phyloP scores from a whole-genome alignment of 2,888 invertebrate genomes.

The Frankliniella intonsa region DNA sequence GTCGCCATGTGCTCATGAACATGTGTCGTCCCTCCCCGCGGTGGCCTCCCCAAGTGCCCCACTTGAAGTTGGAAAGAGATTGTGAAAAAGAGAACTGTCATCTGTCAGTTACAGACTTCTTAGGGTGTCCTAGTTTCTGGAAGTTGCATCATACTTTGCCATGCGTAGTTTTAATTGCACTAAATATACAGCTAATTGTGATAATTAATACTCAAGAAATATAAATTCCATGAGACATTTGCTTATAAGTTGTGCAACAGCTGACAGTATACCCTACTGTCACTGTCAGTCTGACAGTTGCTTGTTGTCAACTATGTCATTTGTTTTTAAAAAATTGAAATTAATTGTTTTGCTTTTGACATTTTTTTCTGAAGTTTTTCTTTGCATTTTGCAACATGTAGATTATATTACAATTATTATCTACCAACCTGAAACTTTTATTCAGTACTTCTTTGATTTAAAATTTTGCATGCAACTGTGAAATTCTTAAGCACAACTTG shows the following conservation, averaged over 20 bases:
- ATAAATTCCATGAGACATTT: neutral
- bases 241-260: neutral
- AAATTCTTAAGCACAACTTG: neutral
- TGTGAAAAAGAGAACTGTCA: neutral
- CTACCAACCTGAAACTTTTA: neutral
- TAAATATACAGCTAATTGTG: neutral
- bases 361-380: too few relatives aligned
- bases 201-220: neutral
- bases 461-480: neutral
- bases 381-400: too few relatives aligned
- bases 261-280: neutral
- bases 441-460: neutral
- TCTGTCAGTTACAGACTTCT: neutral
- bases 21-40: neutral
- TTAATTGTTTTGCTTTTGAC: neutral
- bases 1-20: conserved; percentile 11
- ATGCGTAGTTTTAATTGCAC: neutral
- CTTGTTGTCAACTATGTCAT: neutral
- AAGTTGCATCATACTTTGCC: neutral
- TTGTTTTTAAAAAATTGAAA: neutral
- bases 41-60: neutral
- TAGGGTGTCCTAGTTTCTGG: neutral
- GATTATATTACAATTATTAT: too few relatives aligned
- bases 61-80: neutral
- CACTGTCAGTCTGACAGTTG: neutral